Evolutionary conservation across 2,888 invertebrate genomes (phyloP).

Genomic region (Phrixothrix hirtus): DNA sequence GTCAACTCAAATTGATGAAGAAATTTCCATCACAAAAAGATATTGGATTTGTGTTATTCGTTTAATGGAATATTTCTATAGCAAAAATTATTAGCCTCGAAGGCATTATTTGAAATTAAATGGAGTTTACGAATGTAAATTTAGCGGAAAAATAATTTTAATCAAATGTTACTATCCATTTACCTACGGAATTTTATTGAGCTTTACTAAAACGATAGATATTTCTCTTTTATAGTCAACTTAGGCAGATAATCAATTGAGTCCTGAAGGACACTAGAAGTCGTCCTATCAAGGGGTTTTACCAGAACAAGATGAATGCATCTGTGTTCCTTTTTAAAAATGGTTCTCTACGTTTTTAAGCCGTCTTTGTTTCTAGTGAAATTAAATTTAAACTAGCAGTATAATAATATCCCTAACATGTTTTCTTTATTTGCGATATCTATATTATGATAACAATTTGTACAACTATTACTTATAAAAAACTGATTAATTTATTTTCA

Average conservation of each 20-base stretch:
- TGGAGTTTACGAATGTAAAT: constrained; percentile 40
- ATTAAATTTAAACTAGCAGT: too few relatives aligned
- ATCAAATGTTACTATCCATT: constrained; percentile 31
- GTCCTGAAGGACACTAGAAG: constrained; percentile 12
- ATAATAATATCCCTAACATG: too few relatives aligned
- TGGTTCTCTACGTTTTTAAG: too few relatives aligned
- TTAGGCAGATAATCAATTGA: constrained; percentile 8
- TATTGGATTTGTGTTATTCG: constrained; percentile 44
- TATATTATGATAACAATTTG: too few relatives aligned
- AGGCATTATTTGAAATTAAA: constrained; percentile 43
- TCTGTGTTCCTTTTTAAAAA: too few relatives aligned
- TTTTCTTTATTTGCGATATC: too few relatives aligned
- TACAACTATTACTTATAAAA: too few relatives aligned
- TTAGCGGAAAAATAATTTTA: constrained; percentile 42
- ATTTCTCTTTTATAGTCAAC: constrained; percentile 4
- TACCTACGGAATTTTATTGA: background rate
- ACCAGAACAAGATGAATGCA: too few relatives aligned
- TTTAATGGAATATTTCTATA: constrained; percentile 43
- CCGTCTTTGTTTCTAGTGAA: too few relatives aligned
- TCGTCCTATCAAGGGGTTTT: constrained; percentile 12
- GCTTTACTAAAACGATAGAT: background rate
- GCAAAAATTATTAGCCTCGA: constrained; percentile 43
- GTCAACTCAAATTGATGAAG: constrained; percentile 16
- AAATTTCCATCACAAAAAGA: constrained; percentile 40
- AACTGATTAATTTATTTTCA: too few relatives aligned